Evolutionary conservation across 2,888 invertebrate genomes (phyloP), one percentile per base, ranked within the genome.

Genomic region (Nephrotoma flavescens): DNA sequence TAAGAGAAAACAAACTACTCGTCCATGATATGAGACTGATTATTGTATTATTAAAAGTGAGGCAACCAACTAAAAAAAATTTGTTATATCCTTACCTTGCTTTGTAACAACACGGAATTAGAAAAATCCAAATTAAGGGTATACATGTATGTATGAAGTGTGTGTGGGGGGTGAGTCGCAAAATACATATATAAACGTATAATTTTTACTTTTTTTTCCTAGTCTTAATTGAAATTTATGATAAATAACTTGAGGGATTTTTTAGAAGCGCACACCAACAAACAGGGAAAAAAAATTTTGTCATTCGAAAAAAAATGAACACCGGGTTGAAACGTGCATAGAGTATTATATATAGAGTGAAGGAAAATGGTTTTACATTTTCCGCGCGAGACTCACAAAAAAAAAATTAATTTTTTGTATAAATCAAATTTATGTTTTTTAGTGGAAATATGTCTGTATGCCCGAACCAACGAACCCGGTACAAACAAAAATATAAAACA

Each of bases 211-310:
- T 71, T 71, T 47, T 47, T 19, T 31, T 71, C 4, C 31, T 31
- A 9, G 31, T 71, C 42, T 84, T 84, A 84, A 84, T 84, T 84
- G 84, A 84, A 84, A 84, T 84, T 84, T 84, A 84, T 84, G 84
- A 84, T 42, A 84, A 84, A 84, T 84, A 84, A 84, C 84, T 84
- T 42, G 84, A 84, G 84, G 42, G 84, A 71, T 31, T 71, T 71
- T 57, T 71, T 31, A 71, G 52, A 15, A 71, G 19, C 31, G 52
- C 52, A 31, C 71, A 31, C 31, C 31, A 31, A 31, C 19, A n/a
- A 57, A 52, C 52, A 52, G 9, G 9, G 9, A 71, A 71, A 71
- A 31, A 71, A 71, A 31, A 71, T 4, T 31, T 57, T 52, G n/a
- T 57, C 52, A 57, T 31, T 19, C 19, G 9, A 71, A 71, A 31